Conservation (phyloP, 53 echinoderm and acorn worm genomes). For the Echinometra lucunter region DNA sequence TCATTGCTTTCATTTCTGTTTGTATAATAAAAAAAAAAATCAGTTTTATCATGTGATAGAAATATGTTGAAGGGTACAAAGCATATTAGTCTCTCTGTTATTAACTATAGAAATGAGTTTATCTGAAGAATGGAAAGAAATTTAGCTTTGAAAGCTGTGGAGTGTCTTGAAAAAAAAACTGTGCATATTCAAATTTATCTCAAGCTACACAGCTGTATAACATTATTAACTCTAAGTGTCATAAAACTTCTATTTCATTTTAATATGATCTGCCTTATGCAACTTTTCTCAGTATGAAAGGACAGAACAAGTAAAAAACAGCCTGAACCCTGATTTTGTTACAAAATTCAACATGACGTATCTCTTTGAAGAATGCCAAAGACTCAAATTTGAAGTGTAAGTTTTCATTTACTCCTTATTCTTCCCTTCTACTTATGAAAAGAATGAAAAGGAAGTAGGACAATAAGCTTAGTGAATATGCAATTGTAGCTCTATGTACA, state of each 20-base stretch:
- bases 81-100: background rate
- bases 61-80: background rate
- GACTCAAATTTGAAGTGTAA: slow-evolving; percentile 98
- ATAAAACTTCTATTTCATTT: background rate
- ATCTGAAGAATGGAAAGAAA: background rate
- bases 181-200: background rate
- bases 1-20: background rate
- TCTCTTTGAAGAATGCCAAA: slow-evolving; percentile 95
- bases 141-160: no score
- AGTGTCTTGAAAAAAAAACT: background rate
- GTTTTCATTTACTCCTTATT: slow-evolving; percentile 49
- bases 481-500: no score
- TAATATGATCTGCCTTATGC: background rate
- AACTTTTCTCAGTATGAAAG: slow-evolving; percentile 80
- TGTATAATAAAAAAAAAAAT: background rate
- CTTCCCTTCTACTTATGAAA: background rate
- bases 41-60: background rate
- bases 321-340: slow-evolving; percentile 96
- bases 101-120: background rate
- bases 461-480: background rate
- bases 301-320: slow-evolving; percentile 92
- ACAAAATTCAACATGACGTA: slow-evolving; percentile 91
- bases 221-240: background rate
- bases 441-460: no score
- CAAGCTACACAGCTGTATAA: background rate